Evolutionary conservation across 2,888 invertebrate genomes (phyloP).

Genomic region (Hydrotaea diabolus): DNA sequence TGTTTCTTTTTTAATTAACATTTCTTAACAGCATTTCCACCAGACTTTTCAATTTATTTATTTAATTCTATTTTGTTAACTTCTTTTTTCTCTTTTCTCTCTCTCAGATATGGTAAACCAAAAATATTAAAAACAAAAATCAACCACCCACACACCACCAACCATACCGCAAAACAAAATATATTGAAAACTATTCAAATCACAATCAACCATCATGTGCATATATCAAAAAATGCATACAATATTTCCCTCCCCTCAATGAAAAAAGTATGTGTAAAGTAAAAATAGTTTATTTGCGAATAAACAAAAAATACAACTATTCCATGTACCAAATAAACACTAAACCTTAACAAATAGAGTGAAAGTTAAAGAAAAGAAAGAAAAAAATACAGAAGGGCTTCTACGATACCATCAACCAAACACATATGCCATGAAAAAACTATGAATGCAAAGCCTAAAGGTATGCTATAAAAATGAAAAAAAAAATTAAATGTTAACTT

Average conservation of each 20-base stretch:
- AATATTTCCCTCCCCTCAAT: not conserved
- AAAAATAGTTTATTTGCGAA: constrained; percentile 53
- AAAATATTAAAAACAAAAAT: constrained; percentile 77
- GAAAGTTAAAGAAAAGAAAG: constrained; percentile 45
- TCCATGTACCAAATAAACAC: constrained; percentile 55
- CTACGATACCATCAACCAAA: constrained; percentile 9
- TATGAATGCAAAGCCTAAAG: constrained; percentile 46
- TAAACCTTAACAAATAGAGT: constrained; percentile 24
- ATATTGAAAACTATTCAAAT: not conserved
- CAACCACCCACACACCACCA: constrained; percentile 54
- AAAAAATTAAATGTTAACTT: constrained; percentile 15
- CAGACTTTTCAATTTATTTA: constrained; percentile 27
- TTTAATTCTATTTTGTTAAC: constrained; percentile 55
- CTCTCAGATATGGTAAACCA: constrained; percentile 79
- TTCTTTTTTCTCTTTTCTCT: constrained; percentile 70
- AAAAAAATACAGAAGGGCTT: not conserved
- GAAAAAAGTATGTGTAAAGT: constrained; percentile 54
- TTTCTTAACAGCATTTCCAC: not conserved
- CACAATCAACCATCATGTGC: constrained; percentile 31
- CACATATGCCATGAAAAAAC: constrained; percentile 52
- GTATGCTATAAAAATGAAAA: constrained; percentile 40
- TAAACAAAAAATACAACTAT: constrained; percentile 51
- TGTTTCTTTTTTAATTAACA: not conserved
- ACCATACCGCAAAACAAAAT: constrained; percentile 61
- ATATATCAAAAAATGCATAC: constrained; percentile 17